Evolutionary conservation across 2,113 vertebrate genomes (phyloP).

Genomic region (Columba livia): DNA sequence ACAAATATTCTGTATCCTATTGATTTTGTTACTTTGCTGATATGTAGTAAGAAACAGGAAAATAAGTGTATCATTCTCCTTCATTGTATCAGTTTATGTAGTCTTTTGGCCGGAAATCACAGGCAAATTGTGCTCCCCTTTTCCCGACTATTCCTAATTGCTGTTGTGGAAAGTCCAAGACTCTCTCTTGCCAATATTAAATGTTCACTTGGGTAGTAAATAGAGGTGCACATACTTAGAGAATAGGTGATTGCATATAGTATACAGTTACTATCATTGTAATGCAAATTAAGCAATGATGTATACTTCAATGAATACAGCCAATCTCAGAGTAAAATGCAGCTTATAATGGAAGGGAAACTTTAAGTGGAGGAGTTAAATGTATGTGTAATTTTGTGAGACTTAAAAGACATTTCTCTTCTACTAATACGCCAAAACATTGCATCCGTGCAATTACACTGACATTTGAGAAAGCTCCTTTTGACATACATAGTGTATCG

Average conservation of each 20-base stretch:
- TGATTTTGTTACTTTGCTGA: not conserved
- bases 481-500: slow-evolving; percentile 48
- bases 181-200: not conserved
- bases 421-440: slow-evolving; percentile 28
- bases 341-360: slow-evolving; percentile 16
- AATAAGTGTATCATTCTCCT: not conserved
- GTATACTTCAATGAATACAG: slow-evolving; percentile 15
- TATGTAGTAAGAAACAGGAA: not conserved
- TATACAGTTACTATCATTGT: not conserved
- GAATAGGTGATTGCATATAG: not conserved
- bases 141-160: not conserved
- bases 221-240: not conserved
- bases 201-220: not conserved
- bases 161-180: not conserved
- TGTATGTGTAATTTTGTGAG: slow-evolving; percentile 46
- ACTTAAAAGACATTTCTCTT: slow-evolving; percentile 37
- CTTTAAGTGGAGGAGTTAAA: slow-evolving; percentile 38
- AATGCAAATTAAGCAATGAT: slow-evolving; percentile 37
- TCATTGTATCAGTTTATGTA: not conserved
- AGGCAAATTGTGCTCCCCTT: not conserved
- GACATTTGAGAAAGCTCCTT: slow-evolving; percentile 43
- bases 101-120: not conserved
- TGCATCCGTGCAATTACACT: slow-evolving; percentile 43
- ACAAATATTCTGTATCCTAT: not conserved
- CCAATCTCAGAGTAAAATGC: slow-evolving; percentile 36